Evolutionary conservation across 1,140 invertebrate species (phyloP).

Genomic region (Leucophenga varia): DNA sequence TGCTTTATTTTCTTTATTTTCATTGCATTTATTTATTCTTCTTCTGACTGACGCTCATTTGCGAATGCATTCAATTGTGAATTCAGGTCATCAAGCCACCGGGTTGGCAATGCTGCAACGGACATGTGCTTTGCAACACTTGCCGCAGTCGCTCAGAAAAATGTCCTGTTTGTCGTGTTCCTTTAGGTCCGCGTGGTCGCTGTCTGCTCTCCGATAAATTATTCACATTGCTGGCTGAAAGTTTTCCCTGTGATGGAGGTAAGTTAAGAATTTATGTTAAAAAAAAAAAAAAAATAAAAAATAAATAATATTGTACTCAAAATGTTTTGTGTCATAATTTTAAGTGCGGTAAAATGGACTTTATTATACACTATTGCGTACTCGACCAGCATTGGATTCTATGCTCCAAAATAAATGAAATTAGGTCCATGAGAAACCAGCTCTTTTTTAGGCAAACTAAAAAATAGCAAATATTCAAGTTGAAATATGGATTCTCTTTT

Average conservation of each 20-base stretch:
- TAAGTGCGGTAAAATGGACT: neutral
- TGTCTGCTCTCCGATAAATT: conserved; percentile 58
- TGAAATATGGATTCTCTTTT: too few species aligned
- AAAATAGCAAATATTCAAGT: too few species aligned
- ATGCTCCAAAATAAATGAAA: too few species aligned
- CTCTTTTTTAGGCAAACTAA: too few species aligned
- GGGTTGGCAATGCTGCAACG: conserved; percentile 58
- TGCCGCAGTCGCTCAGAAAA: conserved; percentile 56
- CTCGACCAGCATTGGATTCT: too few species aligned
- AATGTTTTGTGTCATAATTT: neutral
- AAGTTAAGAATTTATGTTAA: conserved; percentile 15
- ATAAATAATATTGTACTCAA: neutral
- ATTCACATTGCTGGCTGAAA: conserved; percentile 55
- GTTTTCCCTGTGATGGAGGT: conserved; percentile 55
- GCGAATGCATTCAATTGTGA: conserved; percentile 3
- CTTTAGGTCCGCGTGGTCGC: conserved; percentile 52
- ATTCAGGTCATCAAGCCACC: conserved; percentile 56
- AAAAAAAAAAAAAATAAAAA: conserved; percentile 1
- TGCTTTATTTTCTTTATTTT: neutral
- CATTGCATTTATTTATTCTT: too few species aligned
- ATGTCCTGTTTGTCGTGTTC: conserved; percentile 57
- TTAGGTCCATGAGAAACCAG: too few species aligned
- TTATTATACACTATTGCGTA: too few species aligned
- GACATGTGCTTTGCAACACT: conserved; percentile 56
- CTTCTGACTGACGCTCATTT: too few species aligned